Percentiles rank a stretch among this genome's conserved stretches.
phyloP scores from a whole-genome alignment of 2,797 vertebrate species.

The Crypturellus tataupa region DNA sequence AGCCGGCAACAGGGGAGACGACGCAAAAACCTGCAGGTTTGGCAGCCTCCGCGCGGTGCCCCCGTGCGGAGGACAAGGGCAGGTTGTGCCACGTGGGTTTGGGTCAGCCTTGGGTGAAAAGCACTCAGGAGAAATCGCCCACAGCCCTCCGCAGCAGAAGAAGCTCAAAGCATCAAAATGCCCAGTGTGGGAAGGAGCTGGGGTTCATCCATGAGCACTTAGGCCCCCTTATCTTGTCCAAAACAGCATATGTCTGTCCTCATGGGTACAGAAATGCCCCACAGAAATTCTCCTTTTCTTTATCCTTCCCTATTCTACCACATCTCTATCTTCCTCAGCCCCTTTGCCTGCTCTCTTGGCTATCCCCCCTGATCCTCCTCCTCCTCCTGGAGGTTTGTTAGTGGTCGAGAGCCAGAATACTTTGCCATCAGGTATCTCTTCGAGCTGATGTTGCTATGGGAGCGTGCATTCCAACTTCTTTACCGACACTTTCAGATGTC shows the following conservation, averaged over 20 bases:
- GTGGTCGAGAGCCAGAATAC: background rate
- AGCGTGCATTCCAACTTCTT: background rate
- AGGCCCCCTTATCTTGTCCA: background rate
- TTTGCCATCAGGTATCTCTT: background rate
- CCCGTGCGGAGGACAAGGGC: background rate
- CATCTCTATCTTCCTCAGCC: background rate
- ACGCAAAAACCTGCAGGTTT: background rate
- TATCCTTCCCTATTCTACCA: background rate
- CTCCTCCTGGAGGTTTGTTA: background rate
- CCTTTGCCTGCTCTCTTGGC: background rate
- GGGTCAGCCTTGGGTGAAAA: background rate
- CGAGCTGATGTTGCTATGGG: background rate
- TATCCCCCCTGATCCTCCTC: background rate
- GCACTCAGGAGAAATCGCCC: rapidly evolving
- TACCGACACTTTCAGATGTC: background rate
- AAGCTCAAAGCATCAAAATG: background rate
- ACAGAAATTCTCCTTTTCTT: background rate
- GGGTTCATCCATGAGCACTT: background rate
- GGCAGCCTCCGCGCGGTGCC: background rate
- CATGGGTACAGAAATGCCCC: background rate
- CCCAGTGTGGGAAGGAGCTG: background rate
- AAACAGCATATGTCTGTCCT: background rate
- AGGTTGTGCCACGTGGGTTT: background rate
- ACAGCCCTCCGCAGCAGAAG: background rate
- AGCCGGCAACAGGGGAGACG: background rate